These are phyloP conservation scores for Polyploca ridens DNA, from an alignment of 2,888 invertebrate species.

Conservation along the genomic window DNA sequence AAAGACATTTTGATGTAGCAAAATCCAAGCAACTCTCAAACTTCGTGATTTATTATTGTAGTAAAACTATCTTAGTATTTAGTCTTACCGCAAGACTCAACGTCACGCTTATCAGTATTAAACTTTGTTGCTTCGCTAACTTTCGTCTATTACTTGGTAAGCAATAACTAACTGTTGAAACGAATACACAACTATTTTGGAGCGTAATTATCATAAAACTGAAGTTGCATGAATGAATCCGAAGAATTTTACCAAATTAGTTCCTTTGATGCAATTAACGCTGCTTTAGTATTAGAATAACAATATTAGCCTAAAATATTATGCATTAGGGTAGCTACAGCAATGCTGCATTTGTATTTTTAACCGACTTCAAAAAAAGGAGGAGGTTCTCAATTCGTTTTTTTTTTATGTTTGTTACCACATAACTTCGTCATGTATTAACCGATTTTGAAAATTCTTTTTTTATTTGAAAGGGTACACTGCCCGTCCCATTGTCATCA, in stretches of 20 bases:
- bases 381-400: no score
- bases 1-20: conserved; percentile 37
- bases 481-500: no score
- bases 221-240: conserved; percentile 16
- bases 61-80: conserved; percentile 69
- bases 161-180: conserved; percentile 47
- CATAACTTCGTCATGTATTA: no score
- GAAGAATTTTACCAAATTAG: neutral
- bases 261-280: neutral
- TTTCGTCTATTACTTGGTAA: conserved; percentile 45
- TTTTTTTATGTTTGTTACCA: no score
- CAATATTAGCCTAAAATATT: neutral
- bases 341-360: no score
- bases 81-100: conserved; percentile 62
- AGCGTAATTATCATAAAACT: conserved; percentile 27
- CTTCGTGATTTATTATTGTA: conserved; percentile 72
- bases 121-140: conserved; percentile 51
- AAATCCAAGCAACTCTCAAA: conserved; percentile 53
- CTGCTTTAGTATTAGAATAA: neutral
- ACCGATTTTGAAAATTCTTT: no score
- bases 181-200: conserved; percentile 33
- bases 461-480: no score
- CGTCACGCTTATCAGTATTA: conserved; percentile 64
- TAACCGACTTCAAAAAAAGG: no score
- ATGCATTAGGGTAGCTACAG: no score